Base-by-base conservation (phyloP, 2,797 vertebrate genomes). In the Calcarius lapponicus region DNA sequence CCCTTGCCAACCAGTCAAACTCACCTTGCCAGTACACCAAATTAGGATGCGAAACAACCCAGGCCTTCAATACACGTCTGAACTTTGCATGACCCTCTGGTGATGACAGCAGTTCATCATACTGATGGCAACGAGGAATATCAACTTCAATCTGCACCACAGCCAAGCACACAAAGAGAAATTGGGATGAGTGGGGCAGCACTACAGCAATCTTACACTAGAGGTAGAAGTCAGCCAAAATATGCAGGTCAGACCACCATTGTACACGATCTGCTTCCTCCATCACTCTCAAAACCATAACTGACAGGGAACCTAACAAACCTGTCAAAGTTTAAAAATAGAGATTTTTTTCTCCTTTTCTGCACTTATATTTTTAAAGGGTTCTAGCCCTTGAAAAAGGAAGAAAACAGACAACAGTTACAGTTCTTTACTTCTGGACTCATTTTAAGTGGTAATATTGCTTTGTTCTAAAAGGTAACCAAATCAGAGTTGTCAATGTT, bases 1-100 rank as follows among this genome's bases (percentile, higher is more conserved):
- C 42, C 36, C n/a, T 42, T 48, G n/a, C 26, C 86, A 95, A 65
- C 3, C 62, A 57, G 60, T 51, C 36, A 66, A 17, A 86, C 93
- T 96, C 96, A 99, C 98, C 98, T 98, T 99, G 99, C 99, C 99
- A 99, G 96, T 99, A 99, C 56, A 99, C 99, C 84, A 99, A 98
- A 97, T 99, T 98, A 62, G 99, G 98, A 97, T 99, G 99, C 38
- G 99, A 99, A 80, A 99, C 99, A 36, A 99, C 99, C 99, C 99
- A 99, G 65, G 99, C 99, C 97, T 99, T 99, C 91, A 99, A 92
- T n/a, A 99, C 99, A 51, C 99, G 98, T 38, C 99, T 98, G 96
- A 99, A 99, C 97, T 99, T 99, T 72, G 98, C 98, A 95, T 99
- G 99, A 76, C 99, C 99, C 96, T 99, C 99, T 40, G 99, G 99